These are phyloP conservation scores for Hassar affinis DNA, from an alignment of 2,113 vertebrate genomes.

Conservation along the genomic window DNA sequence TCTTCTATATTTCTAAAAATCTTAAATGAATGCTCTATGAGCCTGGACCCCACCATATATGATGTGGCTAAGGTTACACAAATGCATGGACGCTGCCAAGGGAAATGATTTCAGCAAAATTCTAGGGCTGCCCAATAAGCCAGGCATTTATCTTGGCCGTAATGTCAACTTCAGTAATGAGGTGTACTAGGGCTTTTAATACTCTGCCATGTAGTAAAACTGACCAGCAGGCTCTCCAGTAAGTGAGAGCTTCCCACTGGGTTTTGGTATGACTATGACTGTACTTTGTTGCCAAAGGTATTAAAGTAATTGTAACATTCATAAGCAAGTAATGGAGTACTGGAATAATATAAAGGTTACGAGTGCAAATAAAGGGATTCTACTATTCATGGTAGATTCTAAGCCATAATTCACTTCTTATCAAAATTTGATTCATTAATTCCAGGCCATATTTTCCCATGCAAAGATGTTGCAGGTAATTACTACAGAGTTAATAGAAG, in stretches of 20 bases:
- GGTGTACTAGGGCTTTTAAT: neutral
- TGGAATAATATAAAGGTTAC: neutral
- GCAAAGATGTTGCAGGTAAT: neutral
- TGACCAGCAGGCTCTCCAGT: neutral
- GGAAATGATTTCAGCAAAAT: neutral
- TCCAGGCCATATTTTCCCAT: neutral
- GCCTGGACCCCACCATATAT: neutral
- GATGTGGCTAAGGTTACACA: neutral
- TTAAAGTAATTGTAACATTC: slow-evolving; percentile 13
- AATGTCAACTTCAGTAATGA: slow-evolving; percentile 5
- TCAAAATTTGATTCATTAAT: neutral
- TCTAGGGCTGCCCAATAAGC: neutral
- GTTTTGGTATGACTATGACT: neutral
- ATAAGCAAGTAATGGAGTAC: neutral
- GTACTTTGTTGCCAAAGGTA: neutral
- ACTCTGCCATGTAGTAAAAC: neutral
- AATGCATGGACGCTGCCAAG: neutral
- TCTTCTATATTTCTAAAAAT: neutral
- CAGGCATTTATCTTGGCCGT: neutral
- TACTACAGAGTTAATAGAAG: neutral
- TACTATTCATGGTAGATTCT: neutral
- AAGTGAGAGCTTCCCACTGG: neutral
- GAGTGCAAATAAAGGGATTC: neutral
- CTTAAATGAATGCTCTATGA: neutral
- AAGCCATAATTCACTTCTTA: neutral